Evolutionary conservation across 2,888 invertebrate genomes (phyloP).

Genomic region (Pedicia rivosa): DNA sequence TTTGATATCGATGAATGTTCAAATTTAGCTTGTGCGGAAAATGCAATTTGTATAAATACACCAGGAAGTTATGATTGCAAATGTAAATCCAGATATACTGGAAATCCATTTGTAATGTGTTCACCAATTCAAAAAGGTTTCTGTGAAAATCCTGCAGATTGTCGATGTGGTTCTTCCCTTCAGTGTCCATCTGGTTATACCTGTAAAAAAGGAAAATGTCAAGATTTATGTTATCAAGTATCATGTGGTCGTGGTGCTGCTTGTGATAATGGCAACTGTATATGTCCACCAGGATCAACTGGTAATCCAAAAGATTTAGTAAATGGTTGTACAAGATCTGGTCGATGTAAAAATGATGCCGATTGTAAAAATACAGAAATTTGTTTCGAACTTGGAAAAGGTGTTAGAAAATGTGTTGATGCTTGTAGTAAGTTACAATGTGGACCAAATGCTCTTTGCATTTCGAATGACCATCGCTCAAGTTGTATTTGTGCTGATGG

Average conservation of each 20-base stretch:
- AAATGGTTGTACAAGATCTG: constrained; percentile 54
- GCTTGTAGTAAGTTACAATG: constrained; percentile 78
- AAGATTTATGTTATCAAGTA: constrained; percentile 58
- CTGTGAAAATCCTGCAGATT: constrained; percentile 51
- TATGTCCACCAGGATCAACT: constrained; percentile 59
- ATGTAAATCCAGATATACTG: constrained; percentile 68
- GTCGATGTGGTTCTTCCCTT: constrained; percentile 51
- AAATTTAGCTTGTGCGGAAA: constrained; percentile 62
- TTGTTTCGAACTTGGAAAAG: constrained; percentile 71
- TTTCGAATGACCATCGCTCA: constrained; percentile 69
- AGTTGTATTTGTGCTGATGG: constrained; percentile 75
- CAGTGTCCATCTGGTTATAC: constrained; percentile 62
- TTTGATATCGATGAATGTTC: constrained; percentile 71
- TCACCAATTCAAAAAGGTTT: constrained; percentile 49
- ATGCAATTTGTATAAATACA: constrained; percentile 81
- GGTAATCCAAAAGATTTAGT: constrained; percentile 57
- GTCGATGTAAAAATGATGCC: constrained; percentile 64
- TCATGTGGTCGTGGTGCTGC: constrained; percentile 68
- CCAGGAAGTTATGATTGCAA: constrained; percentile 79
- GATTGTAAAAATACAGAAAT: constrained; percentile 74
- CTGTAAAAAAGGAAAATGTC: constrained; percentile 57
- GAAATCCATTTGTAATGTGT: constrained; percentile 77
- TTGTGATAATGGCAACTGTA: constrained; percentile 64
- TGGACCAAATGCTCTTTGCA: constrained; percentile 78
- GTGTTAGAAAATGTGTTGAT: constrained; percentile 66